A percentile compares a stretch with the other conserved stretches of the same genome.
These are phyloP conservation scores for Anniella stebbinsi DNA, from an alignment of 2,797 vertebrate genomes.

Conservation along the genomic window DNA sequence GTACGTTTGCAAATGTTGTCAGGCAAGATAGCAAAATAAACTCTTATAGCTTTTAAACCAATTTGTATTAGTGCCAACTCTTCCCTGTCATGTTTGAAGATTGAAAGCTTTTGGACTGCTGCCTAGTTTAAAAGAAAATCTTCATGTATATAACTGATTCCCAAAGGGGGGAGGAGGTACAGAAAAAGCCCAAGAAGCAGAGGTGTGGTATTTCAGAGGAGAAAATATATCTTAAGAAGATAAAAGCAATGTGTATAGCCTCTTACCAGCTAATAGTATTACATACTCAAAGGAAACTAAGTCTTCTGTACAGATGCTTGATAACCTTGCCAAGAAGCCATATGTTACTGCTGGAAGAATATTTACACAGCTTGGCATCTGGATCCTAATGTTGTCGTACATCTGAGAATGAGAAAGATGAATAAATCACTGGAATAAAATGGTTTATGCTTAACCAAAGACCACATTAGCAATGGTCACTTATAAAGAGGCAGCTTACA, in stretches of 20 bases:
- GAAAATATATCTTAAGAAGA: slow-evolving; percentile 20
- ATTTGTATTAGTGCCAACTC: slow-evolving; percentile 40
- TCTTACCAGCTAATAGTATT: slow-evolving; percentile 60
- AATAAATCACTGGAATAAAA: slow-evolving; percentile 38
- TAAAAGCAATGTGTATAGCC: slow-evolving; percentile 49
- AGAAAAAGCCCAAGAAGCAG: slow-evolving; percentile 53
- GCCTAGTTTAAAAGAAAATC: slow-evolving; percentile 50
- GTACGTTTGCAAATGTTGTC: slow-evolving; percentile 12
- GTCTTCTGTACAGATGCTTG: slow-evolving; percentile 59
- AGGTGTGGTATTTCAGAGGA: slow-evolving; percentile 51
- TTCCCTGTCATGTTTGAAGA: slow-evolving; percentile 14
- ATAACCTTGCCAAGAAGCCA: slow-evolving; percentile 59
- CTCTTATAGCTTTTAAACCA: slow-evolving; percentile 47
- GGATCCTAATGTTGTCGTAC: slow-evolving; percentile 50
- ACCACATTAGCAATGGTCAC: not conserved
- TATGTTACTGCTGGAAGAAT: slow-evolving; percentile 58
- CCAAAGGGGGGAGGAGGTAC: slow-evolving; percentile 40
- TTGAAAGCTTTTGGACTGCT: slow-evolving; percentile 50
- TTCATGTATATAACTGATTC: slow-evolving; percentile 49
- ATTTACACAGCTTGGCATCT: slow-evolving; percentile 55
- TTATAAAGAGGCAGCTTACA: slow-evolving; percentile 12
- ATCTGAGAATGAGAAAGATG: slow-evolving; percentile 47
- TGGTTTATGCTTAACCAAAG: slow-evolving; percentile 25
- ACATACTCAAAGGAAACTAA: slow-evolving; percentile 57
- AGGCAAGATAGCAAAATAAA: slow-evolving; percentile 60